Conservation (phyloP, 2,113 vertebrate species). For the Rhinolophus ferrumequinum region DNA sequence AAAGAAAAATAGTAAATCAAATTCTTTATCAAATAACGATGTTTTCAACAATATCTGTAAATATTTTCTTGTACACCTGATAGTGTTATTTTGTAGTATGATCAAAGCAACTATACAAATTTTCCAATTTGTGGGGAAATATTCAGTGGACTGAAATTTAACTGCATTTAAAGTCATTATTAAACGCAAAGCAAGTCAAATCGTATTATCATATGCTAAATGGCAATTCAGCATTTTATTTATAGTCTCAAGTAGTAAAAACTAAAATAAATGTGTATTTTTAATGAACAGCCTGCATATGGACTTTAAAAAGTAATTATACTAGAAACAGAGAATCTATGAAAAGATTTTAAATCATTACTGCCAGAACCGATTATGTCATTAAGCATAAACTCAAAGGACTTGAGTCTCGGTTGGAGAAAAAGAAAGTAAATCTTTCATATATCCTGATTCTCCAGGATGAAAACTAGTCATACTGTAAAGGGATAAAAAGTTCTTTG, state of each 20-base stretch:
- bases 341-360: constrained; percentile 54
- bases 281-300: constrained; percentile 38
- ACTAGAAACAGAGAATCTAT: constrained; percentile 43
- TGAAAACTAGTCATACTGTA: constrained; percentile 40
- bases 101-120: not conserved
- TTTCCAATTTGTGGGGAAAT: constrained; percentile 47
- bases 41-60: constrained; percentile 51
- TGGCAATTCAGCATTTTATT: constrained; percentile 49
- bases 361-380: constrained; percentile 12
- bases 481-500: constrained; percentile 27
- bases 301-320: constrained; percentile 52
- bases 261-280: constrained; percentile 50
- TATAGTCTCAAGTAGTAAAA: constrained; percentile 50
- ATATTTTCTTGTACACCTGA: not conserved
- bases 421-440: constrained; percentile 40
- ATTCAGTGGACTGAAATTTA: constrained; percentile 58
- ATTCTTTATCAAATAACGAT: constrained; percentile 27
- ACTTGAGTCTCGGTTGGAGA: not conserved
- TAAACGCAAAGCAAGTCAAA: constrained; percentile 62
- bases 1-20: constrained; percentile 41
- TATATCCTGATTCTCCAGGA: constrained; percentile 17
- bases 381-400: constrained; percentile 17
- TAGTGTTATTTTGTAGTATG: not conserved
- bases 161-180: constrained; percentile 48
- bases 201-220: constrained; percentile 49